Base-by-base conservation (phyloP, 1,140 invertebrate genomes). In the Euura saliciscinereae region DNA sequence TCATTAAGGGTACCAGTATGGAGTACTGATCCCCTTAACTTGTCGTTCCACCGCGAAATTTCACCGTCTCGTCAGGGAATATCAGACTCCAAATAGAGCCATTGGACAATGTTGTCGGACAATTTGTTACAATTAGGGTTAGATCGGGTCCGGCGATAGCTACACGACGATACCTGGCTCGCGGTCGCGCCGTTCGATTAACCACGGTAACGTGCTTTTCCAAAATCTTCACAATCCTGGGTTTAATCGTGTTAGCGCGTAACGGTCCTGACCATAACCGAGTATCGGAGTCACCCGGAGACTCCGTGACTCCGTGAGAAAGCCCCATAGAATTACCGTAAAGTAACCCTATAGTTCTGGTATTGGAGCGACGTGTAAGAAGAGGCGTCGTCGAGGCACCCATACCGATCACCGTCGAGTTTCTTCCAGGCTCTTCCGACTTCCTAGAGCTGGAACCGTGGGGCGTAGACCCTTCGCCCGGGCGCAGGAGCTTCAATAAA, bases 111-210 rank as follows among this genome's bases (percentile, higher is more conserved):
- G 43, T 67, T 66, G 66, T 71, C 68, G 45, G 74, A 69, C 79
- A 75, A 81, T 81, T 80, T 79, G 79, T 80, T 79, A 79, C 79
- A 81, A 80, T 80, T 80, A 80, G 73, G 72, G 74, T 67, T 71
- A 66, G 76, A 76, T 76, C 74, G 68, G 75, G 71, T 71, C 67
- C 51, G 70, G 79, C 79, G 75, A 78, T 81, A 81, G 28, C 51
- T 8, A n/a, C 3, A 6, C 6, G 51, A 59, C 51, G 51, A 59
- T 59, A 8, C 10, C 5, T n/a, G 51, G 51, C 51, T 59, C 13
- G 13, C 51, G 8, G 13, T 59, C 51, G 10, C 13, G 13, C 51
- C 51, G 13, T 59, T 59, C 51, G 13, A 74, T 46, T 72, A 70
- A 74, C 78, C 75, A 76, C 78, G 76, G 75, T 69, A 78, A 78